Conservation (phyloP, 2,797 vertebrate species). For the Hippopotamyrus pictus region DNA sequence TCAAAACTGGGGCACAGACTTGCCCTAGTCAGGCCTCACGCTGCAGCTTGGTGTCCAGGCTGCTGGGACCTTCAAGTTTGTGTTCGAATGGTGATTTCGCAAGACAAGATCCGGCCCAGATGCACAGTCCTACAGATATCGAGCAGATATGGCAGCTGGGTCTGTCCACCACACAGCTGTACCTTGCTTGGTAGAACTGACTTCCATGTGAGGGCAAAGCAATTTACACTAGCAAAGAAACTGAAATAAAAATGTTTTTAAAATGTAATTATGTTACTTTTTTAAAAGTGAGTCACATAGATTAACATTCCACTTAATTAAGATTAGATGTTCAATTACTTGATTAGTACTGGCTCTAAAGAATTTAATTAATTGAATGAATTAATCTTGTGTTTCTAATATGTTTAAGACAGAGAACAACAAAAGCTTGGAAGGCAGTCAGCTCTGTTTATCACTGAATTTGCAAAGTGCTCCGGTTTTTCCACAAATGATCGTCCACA, state of each 20-base stretch:
- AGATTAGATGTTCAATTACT: conserved; percentile 19
- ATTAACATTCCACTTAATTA: conserved; percentile 14
- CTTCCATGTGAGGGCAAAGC: neutral
- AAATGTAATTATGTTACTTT: neutral
- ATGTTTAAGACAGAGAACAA: conserved; percentile 3
- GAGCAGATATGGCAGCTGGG: neutral
- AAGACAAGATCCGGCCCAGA: neutral
- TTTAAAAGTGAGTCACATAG: neutral
- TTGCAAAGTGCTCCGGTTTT: neutral
- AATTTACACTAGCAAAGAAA: neutral
- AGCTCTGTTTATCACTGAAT: neutral
- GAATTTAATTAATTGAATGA: conserved; percentile 7
- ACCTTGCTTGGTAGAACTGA: neutral
- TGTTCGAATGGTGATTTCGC: neutral
- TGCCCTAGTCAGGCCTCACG: neutral
- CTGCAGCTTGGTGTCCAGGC: neutral
- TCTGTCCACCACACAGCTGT: neutral
- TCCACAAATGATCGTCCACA: neutral
- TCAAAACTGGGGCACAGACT: neutral
- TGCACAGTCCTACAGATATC: neutral
- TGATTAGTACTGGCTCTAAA: neutral
- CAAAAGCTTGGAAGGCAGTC: neutral
- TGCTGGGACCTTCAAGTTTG: neutral
- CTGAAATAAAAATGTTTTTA: neutral
- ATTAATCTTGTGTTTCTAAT: conserved; percentile 7